Conservation (phyloP, 2,113 vertebrate species). For the Empidonax traillii region DNA sequence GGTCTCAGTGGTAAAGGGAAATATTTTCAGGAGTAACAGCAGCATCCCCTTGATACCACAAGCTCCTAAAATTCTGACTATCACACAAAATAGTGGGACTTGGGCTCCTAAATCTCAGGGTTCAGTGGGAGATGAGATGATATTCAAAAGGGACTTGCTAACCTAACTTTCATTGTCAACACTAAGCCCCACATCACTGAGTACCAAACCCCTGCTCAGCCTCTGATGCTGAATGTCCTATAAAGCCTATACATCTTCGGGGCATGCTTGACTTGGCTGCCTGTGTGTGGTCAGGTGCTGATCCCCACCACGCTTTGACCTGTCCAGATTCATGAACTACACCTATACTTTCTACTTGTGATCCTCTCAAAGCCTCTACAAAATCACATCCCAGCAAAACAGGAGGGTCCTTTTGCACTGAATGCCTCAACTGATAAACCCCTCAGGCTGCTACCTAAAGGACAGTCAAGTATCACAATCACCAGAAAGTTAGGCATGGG, state of each 20-base stretch:
- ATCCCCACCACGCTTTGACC: not conserved
- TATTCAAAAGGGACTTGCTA: not conserved
- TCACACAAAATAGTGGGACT: not conserved
- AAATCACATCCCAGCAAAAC: not conserved
- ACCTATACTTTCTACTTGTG: too few relatives aligned
- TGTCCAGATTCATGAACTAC: not conserved
- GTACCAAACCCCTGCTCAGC: not conserved
- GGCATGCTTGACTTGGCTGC: not conserved
- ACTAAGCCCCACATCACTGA: not conserved
- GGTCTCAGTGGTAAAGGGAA: not conserved
- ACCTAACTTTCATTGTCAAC: not conserved
- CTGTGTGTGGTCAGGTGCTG: not conserved
- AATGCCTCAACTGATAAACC: not conserved
- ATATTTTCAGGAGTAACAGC: not conserved
- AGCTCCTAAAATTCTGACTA: not conserved
- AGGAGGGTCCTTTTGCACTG: not conserved
- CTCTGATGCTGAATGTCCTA: not conserved
- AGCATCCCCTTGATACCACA: not conserved
- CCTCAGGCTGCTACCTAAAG: not conserved
- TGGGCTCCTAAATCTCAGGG: not conserved
- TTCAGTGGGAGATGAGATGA: not conserved
- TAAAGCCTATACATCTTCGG: not conserved
- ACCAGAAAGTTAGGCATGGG: not conserved
- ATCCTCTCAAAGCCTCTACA: not conserved
- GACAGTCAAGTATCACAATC: not conserved